Percentiles rank a stretch among this genome's conserved stretches.
Evolutionary conservation across 2,113 vertebrate genomes (phyloP).

Genomic region (Sciurus niger): DNA sequence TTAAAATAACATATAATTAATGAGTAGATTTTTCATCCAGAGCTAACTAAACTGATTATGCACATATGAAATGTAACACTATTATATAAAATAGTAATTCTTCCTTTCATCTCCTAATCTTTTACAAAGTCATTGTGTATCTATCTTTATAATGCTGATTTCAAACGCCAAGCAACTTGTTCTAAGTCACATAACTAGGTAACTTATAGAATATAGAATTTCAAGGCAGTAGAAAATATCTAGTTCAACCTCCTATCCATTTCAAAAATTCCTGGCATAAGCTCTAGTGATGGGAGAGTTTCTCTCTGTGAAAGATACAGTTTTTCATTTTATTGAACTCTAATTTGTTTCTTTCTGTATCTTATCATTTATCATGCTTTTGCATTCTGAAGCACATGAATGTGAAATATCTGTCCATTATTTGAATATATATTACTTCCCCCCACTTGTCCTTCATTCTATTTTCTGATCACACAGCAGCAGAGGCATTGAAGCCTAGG

Average conservation of each 20-base stretch:
- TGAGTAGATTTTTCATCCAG: conserved; percentile 2
- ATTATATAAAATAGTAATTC: conserved; percentile 45
- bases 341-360: neutral
- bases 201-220: neutral
- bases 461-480: neutral
- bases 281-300: neutral
- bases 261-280: neutral
- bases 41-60: conserved; percentile 24
- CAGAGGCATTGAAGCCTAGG: neutral
- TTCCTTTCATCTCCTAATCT: conserved; percentile 13
- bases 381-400: neutral
- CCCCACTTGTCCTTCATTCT: neutral
- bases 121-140: neutral
- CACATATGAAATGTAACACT: neutral
- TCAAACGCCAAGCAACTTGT: neutral
- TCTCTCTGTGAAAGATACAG: neutral
- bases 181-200: conserved; percentile 18
- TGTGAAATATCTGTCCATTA: neutral
- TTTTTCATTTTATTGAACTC: neutral
- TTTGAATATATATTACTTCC: neutral
- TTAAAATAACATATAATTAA: conserved; percentile 55
- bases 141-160: neutral
- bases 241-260: neutral
- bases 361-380: neutral
- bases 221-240: neutral